phyloP scores from a whole-genome alignment of 2,113 vertebrate species.

The Acrocephalus arundinaceus region DNA sequence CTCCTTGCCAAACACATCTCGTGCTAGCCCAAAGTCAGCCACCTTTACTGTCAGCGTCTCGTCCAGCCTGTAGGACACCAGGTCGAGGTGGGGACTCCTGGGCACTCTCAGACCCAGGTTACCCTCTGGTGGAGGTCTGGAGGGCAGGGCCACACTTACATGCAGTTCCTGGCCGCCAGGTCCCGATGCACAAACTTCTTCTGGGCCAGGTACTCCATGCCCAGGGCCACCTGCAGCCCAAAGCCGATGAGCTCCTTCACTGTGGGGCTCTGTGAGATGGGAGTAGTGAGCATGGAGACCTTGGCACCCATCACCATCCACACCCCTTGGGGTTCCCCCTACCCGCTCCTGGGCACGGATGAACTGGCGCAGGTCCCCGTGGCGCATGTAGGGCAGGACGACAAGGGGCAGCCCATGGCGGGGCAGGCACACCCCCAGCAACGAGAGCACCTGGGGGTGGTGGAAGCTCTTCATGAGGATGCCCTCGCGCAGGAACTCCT shows the following conservation, averaged over 20 bases:
- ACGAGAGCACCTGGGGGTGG: conserved; percentile 88
- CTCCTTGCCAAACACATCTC: conserved; percentile 92
- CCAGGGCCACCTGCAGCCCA: conserved; percentile 91
- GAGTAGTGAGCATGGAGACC: neutral
- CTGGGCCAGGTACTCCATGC: conserved; percentile 95
- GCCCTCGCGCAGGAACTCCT: conserved; percentile 93
- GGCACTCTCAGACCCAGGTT: neutral
- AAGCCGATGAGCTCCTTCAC: conserved; percentile 95
- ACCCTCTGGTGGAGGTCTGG: neutral
- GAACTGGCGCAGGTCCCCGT: conserved; percentile 92
- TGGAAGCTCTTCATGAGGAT: conserved; percentile 95
- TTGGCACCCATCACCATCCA: fast-evolving
- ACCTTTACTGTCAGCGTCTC: conserved; percentile 93
- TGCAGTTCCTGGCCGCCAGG: conserved; percentile 96
- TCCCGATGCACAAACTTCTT: conserved; percentile 97
- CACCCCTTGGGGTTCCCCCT: neutral
- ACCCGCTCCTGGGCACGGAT: conserved; percentile 90
- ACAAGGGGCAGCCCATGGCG: conserved; percentile 86
- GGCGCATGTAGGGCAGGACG: conserved; percentile 93
- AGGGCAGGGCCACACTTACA: conserved; percentile 76
- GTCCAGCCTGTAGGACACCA: conserved; percentile 80
- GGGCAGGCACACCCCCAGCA: conserved; percentile 90
- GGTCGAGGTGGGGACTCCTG: neutral
- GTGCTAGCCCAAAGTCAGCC: conserved; percentile 95
- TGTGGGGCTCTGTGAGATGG: conserved; percentile 84